phyloP scores from a whole-genome alignment of 2,888 invertebrate genomes.

The Pasiphila rectangulata region DNA sequence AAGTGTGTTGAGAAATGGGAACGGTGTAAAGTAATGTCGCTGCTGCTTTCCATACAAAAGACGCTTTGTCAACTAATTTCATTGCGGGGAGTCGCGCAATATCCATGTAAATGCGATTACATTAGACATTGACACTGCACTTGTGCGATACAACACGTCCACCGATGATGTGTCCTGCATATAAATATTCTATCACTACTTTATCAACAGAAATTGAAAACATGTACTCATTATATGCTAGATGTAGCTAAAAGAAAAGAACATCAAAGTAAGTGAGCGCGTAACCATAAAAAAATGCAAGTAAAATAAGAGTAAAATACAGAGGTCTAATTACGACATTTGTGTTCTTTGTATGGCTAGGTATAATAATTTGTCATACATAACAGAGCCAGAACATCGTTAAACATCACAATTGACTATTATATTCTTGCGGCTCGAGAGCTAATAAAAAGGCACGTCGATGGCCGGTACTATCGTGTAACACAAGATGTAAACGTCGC shows the following conservation, averaged over 20 bases:
- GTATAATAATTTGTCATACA: too few relatives aligned
- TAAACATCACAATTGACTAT: slow-evolving; percentile 7
- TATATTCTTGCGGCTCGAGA: not conserved
- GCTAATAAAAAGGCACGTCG: slow-evolving; percentile 14
- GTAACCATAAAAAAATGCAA: too few relatives aligned
- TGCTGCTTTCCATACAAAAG: slow-evolving; percentile 45
- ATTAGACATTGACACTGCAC: slow-evolving; percentile 31
- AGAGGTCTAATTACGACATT: too few relatives aligned
- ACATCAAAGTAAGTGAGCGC: too few relatives aligned
- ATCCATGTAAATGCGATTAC: slow-evolving; percentile 45
- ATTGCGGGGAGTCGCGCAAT: slow-evolving; percentile 33
- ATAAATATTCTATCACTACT: slow-evolving; percentile 10
- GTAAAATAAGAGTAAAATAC: too few relatives aligned
- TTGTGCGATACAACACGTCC: slow-evolving; percentile 19
- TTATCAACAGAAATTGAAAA: not conserved
- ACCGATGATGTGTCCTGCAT: slow-evolving; percentile 16
- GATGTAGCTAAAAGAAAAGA: too few relatives aligned
- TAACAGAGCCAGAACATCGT: not conserved
- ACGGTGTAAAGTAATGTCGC: slow-evolving; percentile 22
- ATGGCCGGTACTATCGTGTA: slow-evolving; percentile 19
- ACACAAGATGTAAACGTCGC: slow-evolving; percentile 21
- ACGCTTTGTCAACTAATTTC: slow-evolving; percentile 32
- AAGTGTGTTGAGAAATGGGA: slow-evolving; percentile 11
- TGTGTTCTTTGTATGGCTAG: too few relatives aligned
- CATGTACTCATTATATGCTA: too few relatives aligned